A percentile compares a stretch with the other conserved stretches of the same genome.
Conservation (phyloP, 2,113 vertebrate species). For the Hemicordylus capensis region DNA sequence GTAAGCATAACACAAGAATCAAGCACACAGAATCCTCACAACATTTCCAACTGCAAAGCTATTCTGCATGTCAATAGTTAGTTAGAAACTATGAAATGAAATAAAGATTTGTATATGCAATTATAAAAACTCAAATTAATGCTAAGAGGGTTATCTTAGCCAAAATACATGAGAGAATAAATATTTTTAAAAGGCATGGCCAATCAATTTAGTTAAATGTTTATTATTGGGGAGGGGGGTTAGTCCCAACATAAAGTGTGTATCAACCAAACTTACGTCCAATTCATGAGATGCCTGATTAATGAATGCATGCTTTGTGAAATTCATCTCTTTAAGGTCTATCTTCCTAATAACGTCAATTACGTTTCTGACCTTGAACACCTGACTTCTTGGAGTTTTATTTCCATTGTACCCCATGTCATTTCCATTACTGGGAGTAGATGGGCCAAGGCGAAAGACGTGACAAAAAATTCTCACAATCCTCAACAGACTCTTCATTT, state of each 20-base stretch:
- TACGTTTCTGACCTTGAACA: slow-evolving; percentile 95
- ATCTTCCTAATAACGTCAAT: slow-evolving; percentile 81
- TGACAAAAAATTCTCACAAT: slow-evolving; percentile 98
- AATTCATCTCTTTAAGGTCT: slow-evolving; percentile 79
- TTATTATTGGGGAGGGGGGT: slow-evolving; percentile 41
- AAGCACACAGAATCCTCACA: background rate
- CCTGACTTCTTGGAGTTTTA: slow-evolving; percentile 96
- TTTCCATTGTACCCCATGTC: slow-evolving; percentile 99
- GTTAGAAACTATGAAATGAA: background rate
- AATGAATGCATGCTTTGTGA: slow-evolving; percentile 78
- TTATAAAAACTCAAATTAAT: background rate
- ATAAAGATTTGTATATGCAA: background rate
- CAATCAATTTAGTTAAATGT: slow-evolving; percentile 18
- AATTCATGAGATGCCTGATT: slow-evolving; percentile 77
- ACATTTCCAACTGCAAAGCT: background rate
- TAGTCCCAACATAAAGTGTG: slow-evolving; percentile 62
- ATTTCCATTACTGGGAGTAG: slow-evolving; percentile 92
- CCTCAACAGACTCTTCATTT: slow-evolving; percentile 97
- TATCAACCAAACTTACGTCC: slow-evolving; percentile 77
- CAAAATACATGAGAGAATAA: slow-evolving; percentile 38
- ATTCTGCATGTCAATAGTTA: background rate
- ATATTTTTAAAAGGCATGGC: slow-evolving; percentile 39
- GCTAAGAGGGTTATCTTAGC: background rate
- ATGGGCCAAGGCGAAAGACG: slow-evolving; percentile 93
- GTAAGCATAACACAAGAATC: background rate